Evolutionary conservation across 2,888 invertebrate species (phyloP).

Genomic region (Deilephila porcellus): DNA sequence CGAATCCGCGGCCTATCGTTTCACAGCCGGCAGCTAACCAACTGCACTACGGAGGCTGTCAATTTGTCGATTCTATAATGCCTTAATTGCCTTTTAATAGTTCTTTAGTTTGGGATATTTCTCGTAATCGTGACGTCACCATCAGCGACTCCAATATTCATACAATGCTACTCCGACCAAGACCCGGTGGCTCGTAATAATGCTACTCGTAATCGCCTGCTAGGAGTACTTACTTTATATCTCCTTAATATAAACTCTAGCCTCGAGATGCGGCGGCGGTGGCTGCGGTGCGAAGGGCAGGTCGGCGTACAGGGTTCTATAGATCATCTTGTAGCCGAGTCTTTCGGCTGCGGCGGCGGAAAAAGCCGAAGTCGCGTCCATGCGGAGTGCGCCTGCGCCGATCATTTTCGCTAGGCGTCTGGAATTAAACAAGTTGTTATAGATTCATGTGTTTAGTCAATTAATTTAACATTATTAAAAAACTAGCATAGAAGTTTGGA

Average conservation of each 20-base stretch:
- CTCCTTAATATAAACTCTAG: conserved; percentile 85
- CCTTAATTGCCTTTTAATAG: too few species aligned
- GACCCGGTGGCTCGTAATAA: too few species aligned
- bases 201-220: too few species aligned
- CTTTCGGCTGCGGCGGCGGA: conserved; percentile 90
- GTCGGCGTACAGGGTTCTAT: conserved; percentile 86
- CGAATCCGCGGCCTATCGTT: too few species aligned
- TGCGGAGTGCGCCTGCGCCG: conserved; percentile 86
- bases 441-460: background rate
- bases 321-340: conserved; percentile 88
- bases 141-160: too few species aligned
- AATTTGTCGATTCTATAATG: too few species aligned
- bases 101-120: too few species aligned
- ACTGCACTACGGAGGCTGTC: too few species aligned
- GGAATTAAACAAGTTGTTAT: conserved; percentile 36
- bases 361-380: conserved; percentile 90
- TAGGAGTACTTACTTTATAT: conserved; percentile 55
- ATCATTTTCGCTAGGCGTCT: conserved; percentile 81
- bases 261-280: conserved; percentile 84
- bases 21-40: too few species aligned
- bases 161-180: too few species aligned
- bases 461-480: background rate
- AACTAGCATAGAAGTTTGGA: too few species aligned
- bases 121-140: too few species aligned
- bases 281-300: conserved; percentile 86